Conservation (phyloP, 2,113 vertebrate genomes). For the Holacanthus passer region DNA sequence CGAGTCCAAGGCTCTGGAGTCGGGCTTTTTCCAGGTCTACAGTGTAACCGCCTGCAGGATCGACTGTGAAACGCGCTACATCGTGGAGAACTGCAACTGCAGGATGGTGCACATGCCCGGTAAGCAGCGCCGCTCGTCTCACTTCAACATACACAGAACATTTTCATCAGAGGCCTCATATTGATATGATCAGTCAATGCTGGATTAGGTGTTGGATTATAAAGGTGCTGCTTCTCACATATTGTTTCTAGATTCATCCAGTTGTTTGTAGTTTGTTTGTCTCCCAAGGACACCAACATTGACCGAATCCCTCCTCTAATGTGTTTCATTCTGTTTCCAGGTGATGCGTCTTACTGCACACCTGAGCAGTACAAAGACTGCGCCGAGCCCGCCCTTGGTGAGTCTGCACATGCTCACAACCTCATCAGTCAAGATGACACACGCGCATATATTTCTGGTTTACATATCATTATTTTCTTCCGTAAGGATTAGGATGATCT, state of each 20-base stretch:
- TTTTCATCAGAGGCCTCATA: slow-evolving; percentile 16
- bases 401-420: slow-evolving; percentile 74
- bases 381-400: slow-evolving; percentile 95
- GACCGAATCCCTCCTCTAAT: slow-evolving; percentile 11
- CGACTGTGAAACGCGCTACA: slow-evolving; percentile 98
- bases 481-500: slow-evolving; percentile 27
- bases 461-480: slow-evolving; percentile 24
- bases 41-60: slow-evolving; percentile 97
- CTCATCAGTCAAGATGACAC: not conserved
- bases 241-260: slow-evolving; percentile 3
- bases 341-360: slow-evolving; percentile 96
- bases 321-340: slow-evolving; percentile 79
- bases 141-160: too few relatives aligned
- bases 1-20: slow-evolving; percentile 91
- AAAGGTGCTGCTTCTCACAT: not conserved
- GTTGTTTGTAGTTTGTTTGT: slow-evolving; percentile 16
- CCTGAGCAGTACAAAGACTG: slow-evolving; percentile 99
- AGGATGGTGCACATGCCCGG: slow-evolving; percentile 99
- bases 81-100: slow-evolving; percentile 99
- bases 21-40: slow-evolving; percentile 96
- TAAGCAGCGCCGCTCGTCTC: slow-evolving; percentile 54
- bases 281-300: not conserved
- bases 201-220: slow-evolving; percentile 29
- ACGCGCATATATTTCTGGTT: slow-evolving; percentile 7
- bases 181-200: slow-evolving; percentile 51